Conservation (phyloP, 1,140 invertebrate species). For the Musca vetustissima region DNA sequence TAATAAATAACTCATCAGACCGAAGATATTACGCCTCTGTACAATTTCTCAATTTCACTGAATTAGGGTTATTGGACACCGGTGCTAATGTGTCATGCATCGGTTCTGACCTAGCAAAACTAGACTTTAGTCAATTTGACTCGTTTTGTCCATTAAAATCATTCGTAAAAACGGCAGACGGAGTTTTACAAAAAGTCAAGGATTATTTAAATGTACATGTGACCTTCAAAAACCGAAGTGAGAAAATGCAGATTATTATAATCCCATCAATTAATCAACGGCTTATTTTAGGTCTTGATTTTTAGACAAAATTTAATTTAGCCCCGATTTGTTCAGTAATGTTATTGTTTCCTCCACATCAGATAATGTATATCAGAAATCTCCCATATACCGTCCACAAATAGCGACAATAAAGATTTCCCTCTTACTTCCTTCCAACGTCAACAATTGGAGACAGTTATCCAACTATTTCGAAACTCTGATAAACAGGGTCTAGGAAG, state of each 20-base stretch:
- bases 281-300: neutral
- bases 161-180: neutral
- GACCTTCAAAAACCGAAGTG: neutral
- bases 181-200: neutral
- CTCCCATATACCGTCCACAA: neutral
- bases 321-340: neutral
- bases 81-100: slow-evolving; percentile 3
- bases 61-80: slow-evolving; percentile 12
- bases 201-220: neutral
- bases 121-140: neutral
- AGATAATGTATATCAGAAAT: neutral
- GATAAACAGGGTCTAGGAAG: too few species aligned
- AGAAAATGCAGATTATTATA: neutral
- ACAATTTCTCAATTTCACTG: neutral
- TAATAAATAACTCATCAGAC: neutral
- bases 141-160: neutral
- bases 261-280: neutral
- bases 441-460: neutral
- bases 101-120: neutral
- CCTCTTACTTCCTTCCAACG: slow-evolving; percentile 2
- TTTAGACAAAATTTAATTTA: neutral
- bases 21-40: neutral
- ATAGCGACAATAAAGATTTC: neutral
- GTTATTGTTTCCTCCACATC: too few species aligned
- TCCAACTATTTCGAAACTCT: too few species aligned